Conservation (phyloP, 1,140 invertebrate genomes). For the Sipha flava region DNA sequence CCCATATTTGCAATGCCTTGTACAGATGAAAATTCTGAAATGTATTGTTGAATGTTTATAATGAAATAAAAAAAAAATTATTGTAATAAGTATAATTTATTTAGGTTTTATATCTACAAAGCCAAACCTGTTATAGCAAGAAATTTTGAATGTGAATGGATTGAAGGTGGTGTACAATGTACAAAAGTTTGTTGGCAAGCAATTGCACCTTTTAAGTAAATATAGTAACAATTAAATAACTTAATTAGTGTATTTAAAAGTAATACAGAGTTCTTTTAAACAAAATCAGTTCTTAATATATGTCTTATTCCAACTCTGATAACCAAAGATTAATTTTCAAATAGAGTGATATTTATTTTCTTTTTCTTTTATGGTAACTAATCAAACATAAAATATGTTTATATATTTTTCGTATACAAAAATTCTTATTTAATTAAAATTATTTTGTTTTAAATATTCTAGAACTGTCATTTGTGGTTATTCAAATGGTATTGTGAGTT, state of each 20-base stretch:
- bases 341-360: too few relatives aligned
- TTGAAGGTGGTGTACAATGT: conserved; percentile 35
- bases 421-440: too few relatives aligned
- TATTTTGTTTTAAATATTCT: conserved; percentile 15
- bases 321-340: too few relatives aligned
- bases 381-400: background rate
- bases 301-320: too few relatives aligned
- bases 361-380: background rate
- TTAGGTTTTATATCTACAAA: conserved; percentile 37
- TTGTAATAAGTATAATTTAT: background rate
- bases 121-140: conserved; percentile 39
- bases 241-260: too few relatives aligned
- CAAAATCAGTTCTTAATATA: too few relatives aligned
- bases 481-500: conserved; percentile 53
- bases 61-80: background rate
- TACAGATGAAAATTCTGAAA: background rate
- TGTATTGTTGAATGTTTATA: background rate
- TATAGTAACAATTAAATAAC: background rate
- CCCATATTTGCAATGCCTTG: conserved; percentile 53
- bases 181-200: conserved; percentile 36
- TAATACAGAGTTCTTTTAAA: too few relatives aligned
- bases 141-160: conserved; percentile 28
- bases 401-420: too few relatives aligned
- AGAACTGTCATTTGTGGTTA: conserved; percentile 54
- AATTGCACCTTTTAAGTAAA: conserved; percentile 36